These are phyloP conservation scores for Meandrusa payeni DNA, from an alignment of 2,888 invertebrate genomes.

Conservation along the genomic window DNA sequence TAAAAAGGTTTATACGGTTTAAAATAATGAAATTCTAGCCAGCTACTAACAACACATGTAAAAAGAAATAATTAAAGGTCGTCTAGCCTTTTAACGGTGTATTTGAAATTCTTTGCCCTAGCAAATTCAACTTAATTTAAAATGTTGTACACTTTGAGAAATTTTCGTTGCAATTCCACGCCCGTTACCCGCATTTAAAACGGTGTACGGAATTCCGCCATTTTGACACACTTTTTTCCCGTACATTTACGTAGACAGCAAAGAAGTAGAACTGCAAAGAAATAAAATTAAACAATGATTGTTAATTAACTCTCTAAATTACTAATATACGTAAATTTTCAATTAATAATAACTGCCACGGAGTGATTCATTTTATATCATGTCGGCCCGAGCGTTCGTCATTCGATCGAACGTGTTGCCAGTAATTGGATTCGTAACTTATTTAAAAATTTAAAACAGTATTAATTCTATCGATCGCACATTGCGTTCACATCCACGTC, in stretches of 20 bases:
- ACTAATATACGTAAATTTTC: too few species aligned
- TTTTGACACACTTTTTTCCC: slow-evolving; percentile 5
- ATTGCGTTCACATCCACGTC: background rate
- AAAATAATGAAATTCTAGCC: too few species aligned
- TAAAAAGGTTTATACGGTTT: too few species aligned
- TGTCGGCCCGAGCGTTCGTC: background rate
- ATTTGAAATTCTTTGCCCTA: slow-evolving; percentile 2
- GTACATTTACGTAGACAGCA: background rate
- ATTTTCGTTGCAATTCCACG: slow-evolving; percentile 1
- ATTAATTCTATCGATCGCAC: slow-evolving; percentile 17
- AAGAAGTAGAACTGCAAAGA: too few species aligned
- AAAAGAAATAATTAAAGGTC: background rate
- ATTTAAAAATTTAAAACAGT: slow-evolving; percentile 13
- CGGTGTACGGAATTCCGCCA: background rate
- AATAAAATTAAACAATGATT: too few species aligned
- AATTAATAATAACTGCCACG: too few species aligned
- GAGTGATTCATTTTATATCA: background rate
- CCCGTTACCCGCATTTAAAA: slow-evolving; percentile 1
- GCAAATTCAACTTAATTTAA: background rate
- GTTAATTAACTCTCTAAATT: too few species aligned
- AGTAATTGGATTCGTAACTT: slow-evolving; percentile 15
- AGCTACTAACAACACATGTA: background rate
- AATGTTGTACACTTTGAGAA: background rate
- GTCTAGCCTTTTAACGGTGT: background rate
- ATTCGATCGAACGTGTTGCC: slow-evolving; percentile 9